Percentiles rank a stretch among this genome's conserved stretches.
These are phyloP conservation scores for Dromiciops gliroides DNA, from an alignment of 2,113 vertebrate species.

Conservation along the genomic window DNA sequence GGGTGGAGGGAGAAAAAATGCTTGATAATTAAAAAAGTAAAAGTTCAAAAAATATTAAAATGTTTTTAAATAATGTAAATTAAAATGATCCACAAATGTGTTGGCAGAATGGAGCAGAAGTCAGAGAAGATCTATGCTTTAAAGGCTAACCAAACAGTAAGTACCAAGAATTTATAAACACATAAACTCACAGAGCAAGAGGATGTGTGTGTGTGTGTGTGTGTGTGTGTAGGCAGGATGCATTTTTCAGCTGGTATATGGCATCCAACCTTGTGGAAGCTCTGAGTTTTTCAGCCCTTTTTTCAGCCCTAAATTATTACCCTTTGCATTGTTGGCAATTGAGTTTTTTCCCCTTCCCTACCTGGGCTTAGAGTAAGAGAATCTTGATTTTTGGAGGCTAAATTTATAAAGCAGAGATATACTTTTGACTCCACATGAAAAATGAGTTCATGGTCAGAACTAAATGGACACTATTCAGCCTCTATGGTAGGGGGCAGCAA, in stretches of 20 bases:
- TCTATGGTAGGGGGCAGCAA: background rate
- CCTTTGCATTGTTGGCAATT: conserved; percentile 35
- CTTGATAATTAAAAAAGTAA: background rate
- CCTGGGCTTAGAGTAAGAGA: conserved; percentile 14
- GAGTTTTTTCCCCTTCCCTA: conserved; percentile 33
- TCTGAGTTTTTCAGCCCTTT: conserved; percentile 48
- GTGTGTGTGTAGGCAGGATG: background rate
- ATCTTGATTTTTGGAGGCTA: background rate
- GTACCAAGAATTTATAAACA: background rate
- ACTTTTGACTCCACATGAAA: background rate
- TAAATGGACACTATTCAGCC: background rate
- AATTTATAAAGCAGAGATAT: background rate
- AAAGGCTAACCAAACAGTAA: conserved; percentile 21
- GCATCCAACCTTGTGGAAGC: background rate
- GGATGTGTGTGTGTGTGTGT: too few relatives aligned
- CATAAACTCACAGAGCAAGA: background rate
- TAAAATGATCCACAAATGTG: background rate
- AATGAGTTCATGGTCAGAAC: conserved; percentile 10
- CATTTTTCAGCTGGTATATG: background rate
- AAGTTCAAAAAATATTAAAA: background rate
- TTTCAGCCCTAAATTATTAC: too few relatives aligned
- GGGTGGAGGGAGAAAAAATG: background rate
- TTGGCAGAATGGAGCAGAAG: background rate
- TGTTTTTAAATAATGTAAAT: background rate
- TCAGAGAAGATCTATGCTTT: conserved; percentile 12